Evolutionary conservation across 2,797 vertebrate genomes (phyloP).

Genomic region (Acanthiza pusilla): DNA sequence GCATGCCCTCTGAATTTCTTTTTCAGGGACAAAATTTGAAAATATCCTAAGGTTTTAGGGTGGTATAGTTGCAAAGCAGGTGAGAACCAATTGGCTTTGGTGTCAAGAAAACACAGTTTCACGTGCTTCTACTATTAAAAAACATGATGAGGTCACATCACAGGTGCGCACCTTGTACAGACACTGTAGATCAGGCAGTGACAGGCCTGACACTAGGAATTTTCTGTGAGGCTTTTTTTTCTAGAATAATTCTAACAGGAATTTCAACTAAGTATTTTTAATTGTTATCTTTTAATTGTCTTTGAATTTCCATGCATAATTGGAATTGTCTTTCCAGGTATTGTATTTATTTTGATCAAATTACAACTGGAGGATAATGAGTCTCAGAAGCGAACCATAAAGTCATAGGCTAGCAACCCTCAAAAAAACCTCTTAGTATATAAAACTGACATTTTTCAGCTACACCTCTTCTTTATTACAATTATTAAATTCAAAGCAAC

Average conservation of each 20-base stretch:
- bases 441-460: neutral
- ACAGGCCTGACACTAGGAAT: rapidly evolving
- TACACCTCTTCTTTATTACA: neutral
- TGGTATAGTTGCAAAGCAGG: neutral
- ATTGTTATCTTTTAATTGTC: neutral
- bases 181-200: neutral
- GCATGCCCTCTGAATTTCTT: neutral
- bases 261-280: neutral
- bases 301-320: neutral
- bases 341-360: neutral
- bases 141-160: neutral
- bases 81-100: neutral
- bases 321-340: neutral
- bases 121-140: neutral
- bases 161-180: neutral
- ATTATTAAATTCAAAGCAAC: neutral
- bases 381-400: neutral
- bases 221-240: neutral
- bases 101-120: neutral
- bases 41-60: neutral
- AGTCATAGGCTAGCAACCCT: neutral
- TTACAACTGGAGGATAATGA: neutral
- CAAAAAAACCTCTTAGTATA: neutral
- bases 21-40: neutral
- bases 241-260: neutral